Conservation (phyloP, 1,140 invertebrate species). For the Adelges cooleyi region DNA sequence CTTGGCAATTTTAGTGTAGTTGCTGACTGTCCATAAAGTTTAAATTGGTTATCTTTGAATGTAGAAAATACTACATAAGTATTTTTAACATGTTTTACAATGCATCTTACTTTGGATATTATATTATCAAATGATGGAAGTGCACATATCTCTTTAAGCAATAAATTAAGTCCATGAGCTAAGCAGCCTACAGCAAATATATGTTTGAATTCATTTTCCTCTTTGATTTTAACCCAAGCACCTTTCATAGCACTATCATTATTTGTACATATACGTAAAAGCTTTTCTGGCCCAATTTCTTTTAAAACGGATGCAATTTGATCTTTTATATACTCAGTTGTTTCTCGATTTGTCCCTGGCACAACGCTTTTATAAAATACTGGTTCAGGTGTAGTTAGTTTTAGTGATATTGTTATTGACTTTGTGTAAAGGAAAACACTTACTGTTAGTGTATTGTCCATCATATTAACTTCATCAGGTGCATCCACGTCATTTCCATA, state of each 20-base stretch:
- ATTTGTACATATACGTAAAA: background rate
- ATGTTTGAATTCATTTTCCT: background rate
- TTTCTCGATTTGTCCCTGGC: background rate
- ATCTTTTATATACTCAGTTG: background rate
- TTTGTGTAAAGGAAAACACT: too few species aligned
- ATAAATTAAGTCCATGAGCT: background rate
- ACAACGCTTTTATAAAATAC: background rate
- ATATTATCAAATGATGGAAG: background rate
- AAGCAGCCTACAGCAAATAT: background rate
- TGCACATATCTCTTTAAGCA: background rate
- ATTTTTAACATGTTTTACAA: background rate
- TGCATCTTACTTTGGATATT: background rate
- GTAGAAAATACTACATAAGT: background rate
- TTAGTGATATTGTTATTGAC: too few species aligned
- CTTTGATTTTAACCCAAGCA: background rate
- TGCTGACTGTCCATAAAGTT: background rate
- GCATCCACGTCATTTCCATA: too few species aligned
- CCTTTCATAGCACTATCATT: background rate
- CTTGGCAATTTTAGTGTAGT: background rate
- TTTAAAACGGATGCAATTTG: background rate
- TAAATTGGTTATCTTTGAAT: background rate
- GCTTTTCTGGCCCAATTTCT: background rate
- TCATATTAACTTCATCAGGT: too few species aligned
- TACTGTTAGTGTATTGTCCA: too few species aligned
- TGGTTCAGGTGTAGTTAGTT: background rate